phyloP scores from a whole-genome alignment of 2,888 invertebrate genomes.

The Leptopilina myrica region DNA sequence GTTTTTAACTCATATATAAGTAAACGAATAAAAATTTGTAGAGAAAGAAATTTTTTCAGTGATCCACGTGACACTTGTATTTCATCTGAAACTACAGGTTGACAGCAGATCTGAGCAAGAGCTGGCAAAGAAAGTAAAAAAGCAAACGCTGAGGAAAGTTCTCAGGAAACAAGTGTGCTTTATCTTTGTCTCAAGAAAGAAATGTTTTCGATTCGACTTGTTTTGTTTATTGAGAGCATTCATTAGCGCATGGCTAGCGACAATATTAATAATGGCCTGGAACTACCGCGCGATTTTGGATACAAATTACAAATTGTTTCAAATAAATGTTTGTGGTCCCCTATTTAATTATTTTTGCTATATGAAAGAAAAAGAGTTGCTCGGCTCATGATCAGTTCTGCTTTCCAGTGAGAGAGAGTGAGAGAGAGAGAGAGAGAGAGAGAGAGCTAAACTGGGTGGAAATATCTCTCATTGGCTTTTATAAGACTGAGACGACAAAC shows the following conservation, averaged over 20 bases:
- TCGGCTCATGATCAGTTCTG: constrained; percentile 62
- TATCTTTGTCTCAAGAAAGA: constrained; percentile 36
- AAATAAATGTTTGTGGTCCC: not conserved
- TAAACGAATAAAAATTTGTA: too few relatives aligned
- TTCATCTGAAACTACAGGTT: constrained; percentile 61
- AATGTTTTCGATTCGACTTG: not conserved
- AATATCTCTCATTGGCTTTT: constrained; percentile 53
- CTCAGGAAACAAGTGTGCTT: constrained; percentile 20
- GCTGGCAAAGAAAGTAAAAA: constrained; percentile 50
- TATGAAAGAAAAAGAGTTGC: not conserved
- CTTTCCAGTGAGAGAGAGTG: constrained; percentile 52
- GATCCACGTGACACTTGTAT: constrained; percentile 66
- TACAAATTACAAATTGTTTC: not conserved
- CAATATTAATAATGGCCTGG: too few relatives aligned
- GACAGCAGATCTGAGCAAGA: constrained; percentile 70
- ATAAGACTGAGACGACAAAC: constrained; percentile 63
- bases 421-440: constrained; percentile 49
- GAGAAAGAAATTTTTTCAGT: not conserved
- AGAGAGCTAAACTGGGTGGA: constrained; percentile 56
- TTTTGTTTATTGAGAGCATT: constrained; percentile 14
- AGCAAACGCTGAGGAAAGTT: constrained; percentile 34
- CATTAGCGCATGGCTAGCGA: not conserved
- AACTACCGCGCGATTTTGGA: too few relatives aligned
- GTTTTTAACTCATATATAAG: too few relatives aligned
- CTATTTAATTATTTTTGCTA: not conserved